phyloP scores from a whole-genome alignment of 2,888 invertebrate species.

The Criorhina ranunculi region DNA sequence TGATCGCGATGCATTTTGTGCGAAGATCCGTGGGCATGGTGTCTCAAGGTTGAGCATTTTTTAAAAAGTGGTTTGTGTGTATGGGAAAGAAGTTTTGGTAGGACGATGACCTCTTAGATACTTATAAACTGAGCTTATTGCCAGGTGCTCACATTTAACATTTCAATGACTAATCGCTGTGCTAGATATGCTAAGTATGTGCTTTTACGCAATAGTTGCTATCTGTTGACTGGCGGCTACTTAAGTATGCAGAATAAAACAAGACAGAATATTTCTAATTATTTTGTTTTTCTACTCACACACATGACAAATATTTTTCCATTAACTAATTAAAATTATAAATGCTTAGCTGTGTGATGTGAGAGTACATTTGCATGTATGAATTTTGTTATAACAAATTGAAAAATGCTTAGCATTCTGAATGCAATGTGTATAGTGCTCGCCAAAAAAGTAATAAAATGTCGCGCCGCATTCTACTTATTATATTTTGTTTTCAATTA shows the following conservation, averaged over 20 bases:
- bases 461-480: background rate
- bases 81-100: background rate
- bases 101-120: background rate
- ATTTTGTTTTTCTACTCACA: too few relatives aligned
- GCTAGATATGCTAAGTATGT: background rate
- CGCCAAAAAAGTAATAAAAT: background rate
- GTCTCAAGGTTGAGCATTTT: background rate
- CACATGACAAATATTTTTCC: background rate
- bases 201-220: background rate
- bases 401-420: background rate
- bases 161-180: background rate
- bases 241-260: conserved; percentile 16
- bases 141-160: background rate
- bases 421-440: background rate
- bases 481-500: background rate
- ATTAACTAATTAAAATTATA: conserved; percentile 4
- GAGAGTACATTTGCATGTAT: background rate
- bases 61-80: background rate
- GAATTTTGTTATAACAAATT: conserved; percentile 4
- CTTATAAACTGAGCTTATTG: background rate
- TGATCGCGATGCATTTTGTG: too few relatives aligned
- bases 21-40: too few relatives aligned
- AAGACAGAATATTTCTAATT: background rate
- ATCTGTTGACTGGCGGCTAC: background rate
- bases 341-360: background rate